These are phyloP conservation scores for Blastobasis adustella DNA, from an alignment of 2,888 invertebrate genomes.

Conservation along the genomic window DNA sequence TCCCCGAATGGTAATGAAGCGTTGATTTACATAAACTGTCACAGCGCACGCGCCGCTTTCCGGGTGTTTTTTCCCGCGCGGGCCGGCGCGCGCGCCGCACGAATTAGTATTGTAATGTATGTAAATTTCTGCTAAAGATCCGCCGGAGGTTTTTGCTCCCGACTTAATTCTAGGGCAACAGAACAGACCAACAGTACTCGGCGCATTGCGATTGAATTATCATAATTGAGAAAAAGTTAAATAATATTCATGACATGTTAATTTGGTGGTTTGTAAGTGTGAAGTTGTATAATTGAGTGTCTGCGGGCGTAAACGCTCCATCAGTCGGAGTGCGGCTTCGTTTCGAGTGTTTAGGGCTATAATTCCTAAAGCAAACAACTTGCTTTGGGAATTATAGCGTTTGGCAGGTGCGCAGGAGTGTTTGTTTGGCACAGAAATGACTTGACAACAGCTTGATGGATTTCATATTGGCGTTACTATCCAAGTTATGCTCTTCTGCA, in stretches of 20 bases:
- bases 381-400: constrained; percentile 20
- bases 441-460: too few species aligned
- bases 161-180: constrained; percentile 56
- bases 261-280: constrained; percentile 57
- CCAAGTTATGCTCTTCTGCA: too few species aligned
- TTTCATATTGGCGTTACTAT: too few species aligned
- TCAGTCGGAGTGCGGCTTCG: constrained; percentile 28
- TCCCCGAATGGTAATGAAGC: constrained; percentile 34
- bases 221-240: constrained; percentile 64
- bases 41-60: constrained; percentile 31
- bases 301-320: constrained; percentile 25
- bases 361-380: not conserved
- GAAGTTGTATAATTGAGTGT: constrained; percentile 59
- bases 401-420: constrained; percentile 3
- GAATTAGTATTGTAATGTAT: constrained; percentile 62
- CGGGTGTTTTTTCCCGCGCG: constrained; percentile 37
- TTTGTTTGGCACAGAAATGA: too few species aligned
- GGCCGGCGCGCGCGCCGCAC: constrained; percentile 10
- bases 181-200: constrained; percentile 16
- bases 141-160: constrained; percentile 47
- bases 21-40: constrained; percentile 24
- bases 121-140: constrained; percentile 57
- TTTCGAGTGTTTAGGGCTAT: constrained; percentile 19
- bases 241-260: constrained; percentile 71
- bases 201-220: constrained; percentile 39